phyloP scores from a whole-genome alignment of 2,113 vertebrate species.

The Xyrauchen texanus region DNA sequence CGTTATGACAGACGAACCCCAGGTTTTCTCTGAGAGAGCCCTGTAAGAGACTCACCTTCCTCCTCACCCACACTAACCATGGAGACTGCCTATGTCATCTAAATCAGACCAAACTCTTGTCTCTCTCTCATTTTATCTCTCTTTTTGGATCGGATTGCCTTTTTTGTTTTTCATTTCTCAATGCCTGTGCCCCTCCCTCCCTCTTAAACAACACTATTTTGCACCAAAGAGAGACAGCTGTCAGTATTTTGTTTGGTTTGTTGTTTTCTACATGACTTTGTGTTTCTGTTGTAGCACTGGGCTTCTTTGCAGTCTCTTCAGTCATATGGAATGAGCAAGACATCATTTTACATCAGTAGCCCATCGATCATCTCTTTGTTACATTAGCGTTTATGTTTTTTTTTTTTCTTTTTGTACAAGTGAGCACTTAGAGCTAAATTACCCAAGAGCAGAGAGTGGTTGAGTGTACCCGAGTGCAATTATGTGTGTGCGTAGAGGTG shows the following conservation, averaged over 20 bases:
- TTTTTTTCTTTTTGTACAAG: conserved; percentile 46
- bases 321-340: conserved; percentile 72
- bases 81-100: conserved; percentile 75
- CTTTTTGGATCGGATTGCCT: conserved; percentile 72
- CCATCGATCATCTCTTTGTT: conserved; percentile 64
- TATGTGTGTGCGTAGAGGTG: conserved; percentile 13
- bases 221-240: conserved; percentile 59
- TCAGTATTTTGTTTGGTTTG: conserved; percentile 36
- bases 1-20: conserved; percentile 74
- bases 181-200: conserved; percentile 70
- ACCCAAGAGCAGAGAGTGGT: conserved; percentile 38
- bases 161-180: conserved; percentile 65
- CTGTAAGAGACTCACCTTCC: conserved; percentile 77
- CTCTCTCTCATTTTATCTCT: conserved; percentile 62
- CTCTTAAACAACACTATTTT: conserved; percentile 55
- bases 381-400: conserved; percentile 68
- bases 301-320: conserved; percentile 70
- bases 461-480: conserved; percentile 8
- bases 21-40: conserved; percentile 78
- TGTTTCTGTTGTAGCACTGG: conserved; percentile 63
- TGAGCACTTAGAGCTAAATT: conserved; percentile 58
- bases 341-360: conserved; percentile 65
- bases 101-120: conserved; percentile 38
- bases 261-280: conserved; percentile 54
- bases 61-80: conserved; percentile 75